These are phyloP conservation scores for Pandemis heparana DNA, from an alignment of 2,888 invertebrate genomes.

Conservation along the genomic window DNA sequence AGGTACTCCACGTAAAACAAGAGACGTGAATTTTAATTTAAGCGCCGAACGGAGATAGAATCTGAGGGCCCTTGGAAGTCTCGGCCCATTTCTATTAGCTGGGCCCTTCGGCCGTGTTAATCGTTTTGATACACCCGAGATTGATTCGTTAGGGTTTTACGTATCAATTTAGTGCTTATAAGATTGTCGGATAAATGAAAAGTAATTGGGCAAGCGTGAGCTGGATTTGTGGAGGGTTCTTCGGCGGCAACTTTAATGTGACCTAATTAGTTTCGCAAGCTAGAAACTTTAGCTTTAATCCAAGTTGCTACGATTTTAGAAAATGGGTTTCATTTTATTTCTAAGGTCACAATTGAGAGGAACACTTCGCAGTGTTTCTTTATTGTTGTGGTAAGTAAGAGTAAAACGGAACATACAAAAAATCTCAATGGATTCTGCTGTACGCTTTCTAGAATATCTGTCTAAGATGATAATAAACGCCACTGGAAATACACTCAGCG, in stretches of 20 bases:
- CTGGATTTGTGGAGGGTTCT: slow-evolving; percentile 1
- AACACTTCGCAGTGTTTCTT: background rate
- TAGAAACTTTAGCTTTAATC: background rate
- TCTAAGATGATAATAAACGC: too few relatives aligned
- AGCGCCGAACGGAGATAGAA: slow-evolving; percentile 23
- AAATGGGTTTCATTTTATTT: background rate
- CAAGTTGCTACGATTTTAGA: background rate
- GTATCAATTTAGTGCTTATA: slow-evolving; percentile 29
- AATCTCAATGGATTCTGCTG: too few relatives aligned
- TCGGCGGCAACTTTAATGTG: background rate
- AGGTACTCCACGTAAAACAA: slow-evolving; percentile 26
- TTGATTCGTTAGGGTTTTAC: slow-evolving; percentile 56
- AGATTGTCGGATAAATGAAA: background rate
- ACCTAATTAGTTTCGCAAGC: slow-evolving; percentile 2
- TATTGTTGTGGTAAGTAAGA: too few relatives aligned
- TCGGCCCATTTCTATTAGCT: slow-evolving; percentile 46
- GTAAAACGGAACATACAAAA: too few relatives aligned
- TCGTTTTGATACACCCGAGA: slow-evolving; percentile 61
- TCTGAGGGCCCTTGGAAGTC: slow-evolving; percentile 18
- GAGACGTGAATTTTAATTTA: slow-evolving; percentile 30
- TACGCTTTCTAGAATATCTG: too few relatives aligned
- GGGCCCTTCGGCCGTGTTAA: slow-evolving; percentile 49
- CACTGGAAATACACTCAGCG: too few relatives aligned
- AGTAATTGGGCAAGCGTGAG: slow-evolving; percentile 9
- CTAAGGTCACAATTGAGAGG: background rate